Percentiles rank a stretch among this genome's conserved stretches.
phyloP scores from a whole-genome alignment of 2,797 vertebrate genomes.

The Gobio occitaniae region DNA sequence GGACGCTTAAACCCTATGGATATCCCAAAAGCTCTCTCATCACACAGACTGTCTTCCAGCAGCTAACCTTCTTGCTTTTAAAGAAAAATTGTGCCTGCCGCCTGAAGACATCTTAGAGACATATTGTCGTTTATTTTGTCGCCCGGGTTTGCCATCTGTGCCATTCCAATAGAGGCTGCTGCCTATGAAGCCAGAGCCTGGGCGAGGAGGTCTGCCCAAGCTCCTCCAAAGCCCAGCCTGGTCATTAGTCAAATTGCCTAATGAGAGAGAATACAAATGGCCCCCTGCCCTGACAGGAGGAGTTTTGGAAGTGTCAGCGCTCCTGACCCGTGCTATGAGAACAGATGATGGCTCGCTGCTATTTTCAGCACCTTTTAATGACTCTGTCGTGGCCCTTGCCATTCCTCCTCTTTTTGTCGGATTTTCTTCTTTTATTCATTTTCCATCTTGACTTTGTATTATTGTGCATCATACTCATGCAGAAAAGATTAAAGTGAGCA shows the following conservation, averaged over 20 bases:
- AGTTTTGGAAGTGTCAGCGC: constrained; percentile 84
- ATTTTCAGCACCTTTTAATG: constrained; percentile 88
- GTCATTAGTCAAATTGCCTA: constrained; percentile 82
- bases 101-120: constrained; percentile 80
- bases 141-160: constrained; percentile 84
- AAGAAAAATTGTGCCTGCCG: constrained; percentile 76
- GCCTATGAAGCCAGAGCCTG: constrained; percentile 66
- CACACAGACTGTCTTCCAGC: constrained; percentile 3
- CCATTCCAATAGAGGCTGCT: constrained; percentile 75
- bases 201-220: constrained; percentile 46
- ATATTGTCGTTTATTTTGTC: constrained; percentile 82
- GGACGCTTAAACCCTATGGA: not conserved
- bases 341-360: constrained; percentile 85
- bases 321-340: constrained; percentile 84
- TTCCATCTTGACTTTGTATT: constrained; percentile 1
- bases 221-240: constrained; percentile 67
- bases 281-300: constrained; percentile 78
- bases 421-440: constrained; percentile 16
- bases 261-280: constrained; percentile 82
- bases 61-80: constrained; percentile 70
- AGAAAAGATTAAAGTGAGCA: not conserved
- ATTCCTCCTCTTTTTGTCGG: constrained; percentile 52
- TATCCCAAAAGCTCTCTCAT: constrained; percentile 5
- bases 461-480: not conserved
- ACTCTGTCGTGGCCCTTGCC: constrained; percentile 78